Conservation (phyloP, 2,797 vertebrate species). For the Helarctos malayanus region DNA sequence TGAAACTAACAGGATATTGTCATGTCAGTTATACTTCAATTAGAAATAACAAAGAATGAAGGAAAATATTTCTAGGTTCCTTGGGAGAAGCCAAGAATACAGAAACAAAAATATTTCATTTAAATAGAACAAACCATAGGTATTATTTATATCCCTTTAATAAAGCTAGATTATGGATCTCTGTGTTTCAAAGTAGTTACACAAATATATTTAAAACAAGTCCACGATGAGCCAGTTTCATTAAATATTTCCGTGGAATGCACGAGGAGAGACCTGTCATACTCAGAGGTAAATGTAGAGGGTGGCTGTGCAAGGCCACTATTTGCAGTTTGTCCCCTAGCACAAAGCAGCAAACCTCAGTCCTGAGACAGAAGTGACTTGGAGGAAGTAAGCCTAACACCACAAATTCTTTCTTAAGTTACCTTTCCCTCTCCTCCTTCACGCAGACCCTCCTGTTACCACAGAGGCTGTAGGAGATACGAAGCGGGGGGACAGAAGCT, state of each 20-base stretch:
- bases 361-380: not conserved
- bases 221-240: not conserved
- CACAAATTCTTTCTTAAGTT: not conserved
- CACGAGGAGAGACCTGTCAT: fast-evolving
- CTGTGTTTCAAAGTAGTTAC: not conserved
- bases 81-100: not conserved
- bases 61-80: not conserved
- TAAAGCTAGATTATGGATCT: not conserved
- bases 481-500: not conserved
- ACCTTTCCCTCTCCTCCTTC: not conserved
- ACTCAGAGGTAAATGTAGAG: too few species aligned
- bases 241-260: not conserved
- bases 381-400: not conserved
- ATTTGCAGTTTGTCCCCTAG: not conserved
- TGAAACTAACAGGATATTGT: not conserved
- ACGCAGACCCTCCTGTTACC: not conserved
- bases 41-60: not conserved
- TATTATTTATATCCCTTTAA: not conserved
- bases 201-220: not conserved
- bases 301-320: not conserved
- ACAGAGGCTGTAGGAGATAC: fast-evolving
- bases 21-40: not conserved
- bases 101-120: not conserved
- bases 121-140: not conserved
- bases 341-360: not conserved